Percentiles rank a stretch among this genome's conserved stretches.
Conservation (phyloP, 2,888 invertebrate species). For the Calliscelio sp. region DNA sequence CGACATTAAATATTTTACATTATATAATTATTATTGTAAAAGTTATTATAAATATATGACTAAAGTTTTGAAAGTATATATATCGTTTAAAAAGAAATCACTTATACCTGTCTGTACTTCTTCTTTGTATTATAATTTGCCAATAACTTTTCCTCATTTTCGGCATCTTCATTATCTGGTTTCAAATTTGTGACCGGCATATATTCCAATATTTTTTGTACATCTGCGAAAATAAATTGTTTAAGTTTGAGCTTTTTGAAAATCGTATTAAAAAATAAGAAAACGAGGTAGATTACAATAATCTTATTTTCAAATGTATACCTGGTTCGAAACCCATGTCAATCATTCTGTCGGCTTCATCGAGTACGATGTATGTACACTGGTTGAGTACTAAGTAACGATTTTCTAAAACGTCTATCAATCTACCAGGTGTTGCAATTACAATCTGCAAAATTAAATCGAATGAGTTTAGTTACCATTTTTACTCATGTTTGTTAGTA, state of each 20-base stretch:
- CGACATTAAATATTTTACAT: not conserved
- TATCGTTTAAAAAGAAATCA: not conserved
- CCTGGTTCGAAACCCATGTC: conserved; percentile 99
- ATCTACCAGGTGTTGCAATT: conserved; percentile 99
- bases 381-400: conserved; percentile 98
- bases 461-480: no score
- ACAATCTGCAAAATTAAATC: conserved; percentile 90
- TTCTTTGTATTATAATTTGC: conserved; percentile 98
- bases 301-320: no score
- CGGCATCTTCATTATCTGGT: conserved; percentile 99
- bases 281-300: no score
- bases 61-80: no score
- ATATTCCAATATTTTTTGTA: conserved; percentile 98
- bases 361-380: conserved; percentile 98
- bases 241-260: no score
- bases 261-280: no score
- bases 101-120: conserved; percentile 94
- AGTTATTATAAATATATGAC: no score
- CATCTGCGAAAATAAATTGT: conserved; percentile 87
- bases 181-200: conserved; percentile 99
- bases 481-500: no score
- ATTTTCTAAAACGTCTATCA: conserved; percentile 99
- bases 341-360: conserved; percentile 99
- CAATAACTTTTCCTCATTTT: conserved; percentile 95
- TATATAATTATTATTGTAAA: no score